Base-by-base conservation (phyloP, 2,113 vertebrate species). In the Chitala chitala region DNA sequence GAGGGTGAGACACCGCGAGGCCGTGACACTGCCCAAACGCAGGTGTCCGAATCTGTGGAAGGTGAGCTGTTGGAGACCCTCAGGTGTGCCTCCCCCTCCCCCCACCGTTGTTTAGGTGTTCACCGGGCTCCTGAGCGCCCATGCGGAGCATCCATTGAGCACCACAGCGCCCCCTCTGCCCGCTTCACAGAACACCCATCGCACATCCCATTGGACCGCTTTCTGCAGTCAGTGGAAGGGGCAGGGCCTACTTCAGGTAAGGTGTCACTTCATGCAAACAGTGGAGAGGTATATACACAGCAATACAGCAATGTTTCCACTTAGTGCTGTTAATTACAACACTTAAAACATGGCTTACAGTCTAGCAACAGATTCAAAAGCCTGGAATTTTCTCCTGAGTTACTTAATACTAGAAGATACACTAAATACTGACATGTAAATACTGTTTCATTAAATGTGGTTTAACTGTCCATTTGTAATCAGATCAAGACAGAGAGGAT, bases 131-230 rank as follows among this genome's bases (percentile, higher is more conserved):
- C 90, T 1, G 91, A 92, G 77, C 85, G 87, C 71, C 55, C 83
- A 1, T 90, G 89, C 77, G 42, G 76, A 4, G n/a, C 81, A 20
- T 75, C 82, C n/a, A 80, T 74, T 26, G 89, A 89, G 76, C 91
- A 83, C 74, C 87, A 86, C 77, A 85, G 86, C 33, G 58, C 83
- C 15, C 89, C 94, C 24, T 91, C 91, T 0, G 31, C 89, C 78
- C 89, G 93, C 55, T 33, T 88, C 15, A 90, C 91, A 20, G 94
- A 98, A 73, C 90, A 94, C 75, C 92, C 93, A 10, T 80, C 88
- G 36, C 95, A 98, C 0, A 86, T 98, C 76, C 95, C 94, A 0
- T 86, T 99, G 79, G 96, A 98, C 79, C 92, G 78, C 76, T 98
- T 99, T 83, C 89, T 99, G 46, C 95, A 96, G 86, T 93, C 92